Conservation (phyloP, 2,113 vertebrate genomes). For the Nesoenas mayeri region DNA sequence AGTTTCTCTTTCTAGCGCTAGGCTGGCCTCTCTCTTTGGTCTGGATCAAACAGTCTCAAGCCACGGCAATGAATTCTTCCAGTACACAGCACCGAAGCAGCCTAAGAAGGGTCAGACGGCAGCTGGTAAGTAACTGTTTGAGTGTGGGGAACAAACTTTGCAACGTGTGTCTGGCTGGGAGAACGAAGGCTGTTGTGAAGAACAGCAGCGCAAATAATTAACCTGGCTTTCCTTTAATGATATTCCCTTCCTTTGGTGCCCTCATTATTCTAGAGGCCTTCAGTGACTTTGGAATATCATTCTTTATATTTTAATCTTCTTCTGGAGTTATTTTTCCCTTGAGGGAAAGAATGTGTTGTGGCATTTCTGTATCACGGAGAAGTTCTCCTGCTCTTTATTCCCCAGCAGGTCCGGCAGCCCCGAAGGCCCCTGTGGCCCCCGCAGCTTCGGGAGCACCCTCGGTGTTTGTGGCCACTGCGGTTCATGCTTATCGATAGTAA, state of each 20-base stretch:
- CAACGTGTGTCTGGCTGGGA: neutral
- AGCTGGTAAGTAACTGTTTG: slow-evolving; percentile 74
- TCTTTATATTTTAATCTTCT: neutral
- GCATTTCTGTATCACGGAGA: neutral
- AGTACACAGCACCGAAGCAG: slow-evolving; percentile 95
- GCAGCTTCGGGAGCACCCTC: slow-evolving; percentile 67
- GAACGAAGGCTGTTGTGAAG: neutral
- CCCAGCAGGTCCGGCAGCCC: slow-evolving; percentile 51
- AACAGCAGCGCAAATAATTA: neutral
- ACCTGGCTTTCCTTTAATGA: neutral
- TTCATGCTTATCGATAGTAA: slow-evolving; percentile 92
- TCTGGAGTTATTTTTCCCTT: neutral
- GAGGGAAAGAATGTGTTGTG: accelerated
- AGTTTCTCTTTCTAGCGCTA: slow-evolving; percentile 76
- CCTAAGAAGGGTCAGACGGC: slow-evolving; percentile 82
- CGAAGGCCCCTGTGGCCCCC: slow-evolving; percentile 66
- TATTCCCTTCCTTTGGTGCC: neutral
- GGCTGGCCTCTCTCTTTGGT: slow-evolving; percentile 93
- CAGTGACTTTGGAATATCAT: neutral
- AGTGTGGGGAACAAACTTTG: accelerated
- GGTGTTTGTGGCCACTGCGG: slow-evolving; percentile 84
- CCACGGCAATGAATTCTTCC: slow-evolving; percentile 93
- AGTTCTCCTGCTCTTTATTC: neutral
- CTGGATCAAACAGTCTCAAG: slow-evolving; percentile 81
- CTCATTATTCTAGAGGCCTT: neutral